Evolutionary conservation across 2,797 vertebrate genomes (phyloP), one percentile per base, ranked within the genome.

Genomic region (Florisuga fusca): DNA sequence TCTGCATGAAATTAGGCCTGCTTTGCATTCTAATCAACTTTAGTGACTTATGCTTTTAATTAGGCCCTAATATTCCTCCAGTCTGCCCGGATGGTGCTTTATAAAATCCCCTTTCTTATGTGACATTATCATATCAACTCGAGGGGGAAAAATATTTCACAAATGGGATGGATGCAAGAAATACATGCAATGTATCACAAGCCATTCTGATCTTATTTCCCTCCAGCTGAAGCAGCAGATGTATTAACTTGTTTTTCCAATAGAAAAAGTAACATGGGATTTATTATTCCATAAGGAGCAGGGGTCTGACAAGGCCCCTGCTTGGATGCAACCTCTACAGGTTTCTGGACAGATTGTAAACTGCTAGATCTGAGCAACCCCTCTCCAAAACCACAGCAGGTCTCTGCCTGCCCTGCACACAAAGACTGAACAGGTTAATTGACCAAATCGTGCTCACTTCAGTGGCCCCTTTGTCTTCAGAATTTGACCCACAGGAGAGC

Each of bases 341-440:
- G 69, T 81, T 87, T 91, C 91, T 92, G 46, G 62, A 11, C 27
- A 25, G 84, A 76, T 3, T 89, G 62, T 81, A 89, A 87, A 93
- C 72, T 27, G 43, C 63, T 86, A 46, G 63, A 78, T 79, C n/a
- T 57, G 53, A 77, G 87, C 48, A 79, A 78, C 19, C 20, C 29
- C 48, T 90, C 67, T 87, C 89, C 61, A 94, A 93, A 95, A 85
- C 62, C 69, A 86, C 82, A 88, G 64, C 10, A 34, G 54, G 89
- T 54, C 59, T 78, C 87, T 26, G 48, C 58, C 51, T 72, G 91
- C 82, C 58, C 93, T 73, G 76, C 69, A 81, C 0, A 9, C 84
- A 80, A 77, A 93, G 72, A 83, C 94, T 95, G 89, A 89, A 85
- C 67, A 91, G 83, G 92, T 96, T 95, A 95, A 95, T 91, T 91